These are phyloP conservation scores for Miniopterus natalensis DNA, from an alignment of 2,113 vertebrate species.

Conservation along the genomic window DNA sequence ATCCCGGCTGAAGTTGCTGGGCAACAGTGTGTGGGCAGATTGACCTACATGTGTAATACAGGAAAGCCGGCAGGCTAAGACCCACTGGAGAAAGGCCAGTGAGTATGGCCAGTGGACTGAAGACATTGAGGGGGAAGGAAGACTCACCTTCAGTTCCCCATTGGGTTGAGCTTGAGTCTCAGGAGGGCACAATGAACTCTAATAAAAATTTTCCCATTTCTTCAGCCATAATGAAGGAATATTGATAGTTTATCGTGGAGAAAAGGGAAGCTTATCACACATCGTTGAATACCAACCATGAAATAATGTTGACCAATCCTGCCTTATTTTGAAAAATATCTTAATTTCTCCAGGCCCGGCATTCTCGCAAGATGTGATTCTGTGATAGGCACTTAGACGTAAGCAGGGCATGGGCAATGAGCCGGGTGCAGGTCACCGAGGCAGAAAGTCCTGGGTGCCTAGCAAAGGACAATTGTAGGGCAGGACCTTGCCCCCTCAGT, in stretches of 20 bases:
- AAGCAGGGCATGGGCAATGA: too few relatives aligned
- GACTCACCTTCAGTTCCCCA: not conserved
- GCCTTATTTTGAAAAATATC: conserved; percentile 39
- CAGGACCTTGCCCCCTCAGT: too few relatives aligned
- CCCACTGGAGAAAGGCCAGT: not conserved
- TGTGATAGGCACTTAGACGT: too few relatives aligned
- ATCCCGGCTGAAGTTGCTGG: not conserved
- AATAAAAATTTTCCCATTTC: not conserved
- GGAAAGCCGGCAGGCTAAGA: not conserved
- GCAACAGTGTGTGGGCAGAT: too few relatives aligned
- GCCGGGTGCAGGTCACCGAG: too few relatives aligned
- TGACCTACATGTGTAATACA: not conserved
- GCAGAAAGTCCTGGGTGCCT: too few relatives aligned
- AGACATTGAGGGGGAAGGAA: not conserved
- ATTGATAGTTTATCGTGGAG: not conserved
- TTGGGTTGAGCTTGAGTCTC: not conserved
- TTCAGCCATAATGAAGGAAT: not conserved
- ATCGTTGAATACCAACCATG: not conserved
- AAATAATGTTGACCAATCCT: conserved; percentile 21
- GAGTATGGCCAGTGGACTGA: not conserved
- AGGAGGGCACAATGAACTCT: not conserved
- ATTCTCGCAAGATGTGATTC: not conserved
- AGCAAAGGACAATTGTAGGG: too few relatives aligned
- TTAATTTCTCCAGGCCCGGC: not conserved
- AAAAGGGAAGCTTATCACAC: not conserved